Conservation (phyloP, 2,113 vertebrate genomes). For the Nanorana parkeri region DNA sequence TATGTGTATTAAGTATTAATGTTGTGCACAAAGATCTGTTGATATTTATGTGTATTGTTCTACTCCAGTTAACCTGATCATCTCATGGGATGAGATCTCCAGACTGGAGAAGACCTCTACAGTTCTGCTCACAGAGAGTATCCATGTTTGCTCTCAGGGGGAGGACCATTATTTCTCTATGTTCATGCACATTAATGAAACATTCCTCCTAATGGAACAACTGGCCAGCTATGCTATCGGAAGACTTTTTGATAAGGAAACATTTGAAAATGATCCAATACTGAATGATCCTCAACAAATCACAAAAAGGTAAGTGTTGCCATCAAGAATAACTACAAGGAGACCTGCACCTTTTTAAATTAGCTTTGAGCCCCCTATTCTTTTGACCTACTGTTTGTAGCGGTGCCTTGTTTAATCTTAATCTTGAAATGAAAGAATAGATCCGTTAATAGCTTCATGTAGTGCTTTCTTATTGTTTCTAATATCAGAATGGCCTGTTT, state of each 20-base stretch:
- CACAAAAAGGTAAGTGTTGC: conserved; percentile 85
- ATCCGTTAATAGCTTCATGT: no score
- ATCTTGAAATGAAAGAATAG: no score
- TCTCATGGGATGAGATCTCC: conserved; percentile 95
- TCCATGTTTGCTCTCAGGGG: conserved; percentile 85
- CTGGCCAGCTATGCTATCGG: conserved; percentile 89
- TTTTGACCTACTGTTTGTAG: no score
- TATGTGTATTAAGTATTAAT: no score
- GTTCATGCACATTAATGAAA: conserved; percentile 94
- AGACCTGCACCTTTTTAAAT: no score
- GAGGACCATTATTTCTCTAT: conserved; percentile 97
- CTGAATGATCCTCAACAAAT: conserved; percentile 90
- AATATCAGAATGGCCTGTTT: no score
- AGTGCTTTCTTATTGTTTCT: no score
- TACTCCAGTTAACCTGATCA: conserved; percentile 88
- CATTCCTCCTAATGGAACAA: conserved; percentile 95
- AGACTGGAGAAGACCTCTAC: conserved; percentile 91
- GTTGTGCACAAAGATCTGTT: not conserved
- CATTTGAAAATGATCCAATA: conserved; percentile 84
- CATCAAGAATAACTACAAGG: no score
- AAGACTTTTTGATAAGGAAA: conserved; percentile 97
- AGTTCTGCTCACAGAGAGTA: conserved; percentile 92
- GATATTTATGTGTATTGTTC: conserved; percentile 6
- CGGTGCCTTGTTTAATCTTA: no score
- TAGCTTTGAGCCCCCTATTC: no score